Evolutionary conservation across 2,888 invertebrate species (phyloP).

Genomic region (Agrypnus murinus): DNA sequence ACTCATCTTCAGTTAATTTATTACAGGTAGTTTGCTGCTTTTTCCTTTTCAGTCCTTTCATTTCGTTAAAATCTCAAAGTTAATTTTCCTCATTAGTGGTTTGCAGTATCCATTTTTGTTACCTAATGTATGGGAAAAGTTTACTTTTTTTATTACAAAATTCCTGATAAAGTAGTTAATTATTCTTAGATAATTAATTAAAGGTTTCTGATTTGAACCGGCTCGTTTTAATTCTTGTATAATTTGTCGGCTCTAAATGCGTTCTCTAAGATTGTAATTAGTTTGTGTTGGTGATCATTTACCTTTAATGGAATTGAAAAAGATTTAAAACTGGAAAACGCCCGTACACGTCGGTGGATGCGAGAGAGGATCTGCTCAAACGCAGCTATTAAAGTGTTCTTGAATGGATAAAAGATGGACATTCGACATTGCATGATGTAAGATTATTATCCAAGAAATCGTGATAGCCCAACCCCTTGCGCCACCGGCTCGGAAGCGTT

Average conservation of each 20-base stretch:
- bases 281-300: not conserved
- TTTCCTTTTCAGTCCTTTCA: constrained; percentile 38
- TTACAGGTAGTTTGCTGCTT: constrained; percentile 24
- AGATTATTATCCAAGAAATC: constrained; percentile 28
- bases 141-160: constrained; percentile 13
- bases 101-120: constrained; percentile 29
- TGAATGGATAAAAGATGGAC: constrained; percentile 32
- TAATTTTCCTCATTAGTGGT: constrained; percentile 40
- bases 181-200: constrained; percentile 35
- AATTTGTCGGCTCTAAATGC: constrained; percentile 16
- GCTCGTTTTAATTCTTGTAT: constrained; percentile 22
- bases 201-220: constrained; percentile 25
- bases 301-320: no score
- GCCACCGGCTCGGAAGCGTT: constrained; percentile 36
- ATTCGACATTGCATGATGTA: constrained; percentile 34
- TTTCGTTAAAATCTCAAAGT: constrained; percentile 43
- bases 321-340: no score
- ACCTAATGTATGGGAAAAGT: constrained; percentile 34
- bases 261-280: constrained; percentile 5
- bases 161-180: constrained; percentile 31
- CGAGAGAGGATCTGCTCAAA: not conserved
- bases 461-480: constrained; percentile 34
- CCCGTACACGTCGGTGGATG: no score
- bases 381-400: constrained; percentile 22
- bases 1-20: constrained; percentile 46